Evolutionary conservation across 2,888 invertebrate species (phyloP).

Genomic region (Drosophila siamana): DNA sequence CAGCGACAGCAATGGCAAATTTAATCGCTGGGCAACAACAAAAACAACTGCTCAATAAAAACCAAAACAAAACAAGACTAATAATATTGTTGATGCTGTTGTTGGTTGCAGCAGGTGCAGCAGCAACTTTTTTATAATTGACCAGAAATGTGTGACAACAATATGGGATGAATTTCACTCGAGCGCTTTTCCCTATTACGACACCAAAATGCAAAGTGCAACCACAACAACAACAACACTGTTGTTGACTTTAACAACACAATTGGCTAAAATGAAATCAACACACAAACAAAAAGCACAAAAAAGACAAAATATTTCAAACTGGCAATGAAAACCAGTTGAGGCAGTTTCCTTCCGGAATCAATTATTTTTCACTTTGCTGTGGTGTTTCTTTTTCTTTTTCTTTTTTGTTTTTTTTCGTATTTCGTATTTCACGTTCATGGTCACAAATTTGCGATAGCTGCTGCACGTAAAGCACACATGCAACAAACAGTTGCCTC

Average conservation of each 20-base stretch:
- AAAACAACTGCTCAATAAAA: neutral
- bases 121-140: constrained; percentile 26
- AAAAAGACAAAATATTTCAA: constrained; percentile 4
- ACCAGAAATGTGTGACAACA: constrained; percentile 51
- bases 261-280: constrained; percentile 44
- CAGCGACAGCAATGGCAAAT: neutral
- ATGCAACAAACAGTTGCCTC: constrained; percentile 52
- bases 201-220: constrained; percentile 54
- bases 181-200: constrained; percentile 60
- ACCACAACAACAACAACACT: constrained; percentile 15
- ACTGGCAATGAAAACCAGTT: constrained; percentile 73
- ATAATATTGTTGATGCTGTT: constrained; percentile 20
- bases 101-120: constrained; percentile 7
- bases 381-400: constrained; percentile 9
- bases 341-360: constrained; percentile 85
- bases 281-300: constrained; percentile 42
- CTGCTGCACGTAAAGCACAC: constrained; percentile 15
- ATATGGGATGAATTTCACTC: constrained; percentile 51
- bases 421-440: constrained; percentile 72
- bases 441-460: constrained; percentile 64
- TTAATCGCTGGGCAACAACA: constrained; percentile 1
- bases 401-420: neutral
- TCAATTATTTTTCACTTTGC: constrained; percentile 82
- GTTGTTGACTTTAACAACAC: constrained; percentile 5
- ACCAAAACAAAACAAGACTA: constrained; percentile 24